These are phyloP conservation scores for Amyelois transitella DNA, from an alignment of 1,140 invertebrate species.

Conservation along the genomic window DNA sequence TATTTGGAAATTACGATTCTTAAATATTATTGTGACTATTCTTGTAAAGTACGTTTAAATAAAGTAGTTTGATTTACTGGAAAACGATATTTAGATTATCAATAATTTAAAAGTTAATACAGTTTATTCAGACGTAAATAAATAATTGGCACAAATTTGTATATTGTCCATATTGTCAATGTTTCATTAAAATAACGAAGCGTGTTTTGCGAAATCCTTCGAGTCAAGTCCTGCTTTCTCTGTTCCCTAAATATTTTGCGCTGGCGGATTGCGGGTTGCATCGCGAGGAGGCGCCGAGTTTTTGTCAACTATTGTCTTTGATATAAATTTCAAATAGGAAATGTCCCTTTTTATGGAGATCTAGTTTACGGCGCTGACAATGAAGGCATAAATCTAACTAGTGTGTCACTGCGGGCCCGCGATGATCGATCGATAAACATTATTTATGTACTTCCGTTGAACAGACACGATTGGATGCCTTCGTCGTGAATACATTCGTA, in stretches of 20 bases:
- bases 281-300: slow-evolving; percentile 65
- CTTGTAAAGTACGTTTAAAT: too few relatives aligned
- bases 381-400: slow-evolving; percentile 70
- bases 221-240: not conserved
- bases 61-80: too few relatives aligned
- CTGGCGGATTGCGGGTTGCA: slow-evolving; percentile 21
- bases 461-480: slow-evolving; percentile 32
- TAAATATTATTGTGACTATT: too few relatives aligned
- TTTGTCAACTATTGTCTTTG: slow-evolving; percentile 73
- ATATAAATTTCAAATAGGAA: slow-evolving; percentile 74
- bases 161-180: too few relatives aligned
- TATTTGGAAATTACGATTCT: too few relatives aligned
- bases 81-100: too few relatives aligned
- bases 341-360: slow-evolving; percentile 73
- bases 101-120: too few relatives aligned
- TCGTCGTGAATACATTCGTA: slow-evolving; percentile 36
- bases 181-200: too few relatives aligned
- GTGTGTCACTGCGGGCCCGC: slow-evolving; percentile 44
- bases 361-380: slow-evolving; percentile 69
- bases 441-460: slow-evolving; percentile 70
- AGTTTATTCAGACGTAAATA: too few relatives aligned
- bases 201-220: too few relatives aligned
- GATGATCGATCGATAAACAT: slow-evolving; percentile 73
- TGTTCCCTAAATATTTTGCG: not conserved
- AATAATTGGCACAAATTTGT: too few relatives aligned